A percentile compares a stretch with the other conserved stretches of the same genome.
phyloP scores from a whole-genome alignment of 2,113 vertebrate species.

The Triplophysa siluroides region DNA sequence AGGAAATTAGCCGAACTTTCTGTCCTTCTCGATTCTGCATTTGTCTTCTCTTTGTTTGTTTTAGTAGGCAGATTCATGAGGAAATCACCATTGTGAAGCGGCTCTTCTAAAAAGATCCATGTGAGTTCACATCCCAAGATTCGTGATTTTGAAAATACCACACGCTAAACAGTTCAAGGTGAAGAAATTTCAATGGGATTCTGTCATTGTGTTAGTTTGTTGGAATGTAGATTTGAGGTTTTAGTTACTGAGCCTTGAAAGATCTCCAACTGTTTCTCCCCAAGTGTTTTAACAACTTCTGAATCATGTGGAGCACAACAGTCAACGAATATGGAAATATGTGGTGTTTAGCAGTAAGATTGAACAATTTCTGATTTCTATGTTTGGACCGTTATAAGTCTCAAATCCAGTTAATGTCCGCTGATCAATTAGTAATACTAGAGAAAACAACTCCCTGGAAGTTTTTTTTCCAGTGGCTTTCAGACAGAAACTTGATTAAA shows the following conservation, averaged over 20 bases:
- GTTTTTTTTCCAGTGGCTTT: conserved; percentile 19
- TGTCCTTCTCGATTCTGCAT: not conserved
- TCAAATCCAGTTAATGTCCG: conserved; percentile 37
- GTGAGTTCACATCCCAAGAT: conserved; percentile 25
- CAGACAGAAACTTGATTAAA: conserved; percentile 48
- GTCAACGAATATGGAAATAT: not conserved
- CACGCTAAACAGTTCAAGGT: conserved; percentile 37
- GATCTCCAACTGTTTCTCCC: not conserved
- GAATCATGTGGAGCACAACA: not conserved
- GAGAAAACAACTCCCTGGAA: conserved; percentile 37
- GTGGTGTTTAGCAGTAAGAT: conserved; percentile 24
- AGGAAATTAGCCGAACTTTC: conserved; percentile 35
- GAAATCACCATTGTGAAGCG: not conserved
- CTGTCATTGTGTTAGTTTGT: conserved; percentile 39
- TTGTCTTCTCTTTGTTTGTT: conserved; percentile 13
- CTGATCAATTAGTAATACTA: conserved; percentile 37
- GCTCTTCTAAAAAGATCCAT: conserved; percentile 17
- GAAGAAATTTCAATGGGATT: conserved; percentile 42
- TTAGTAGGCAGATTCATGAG: conserved; percentile 24
- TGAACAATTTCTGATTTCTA: conserved; percentile 40
- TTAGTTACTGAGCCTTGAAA: conserved; percentile 20
- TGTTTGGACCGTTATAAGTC: conserved; percentile 37
- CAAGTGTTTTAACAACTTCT: not conserved
- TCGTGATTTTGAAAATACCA: conserved; percentile 18
- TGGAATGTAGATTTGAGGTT: conserved; percentile 38